Evolutionary conservation across 2,797 vertebrate genomes (phyloP).

Genomic region (Ctenosaura bakeri): DNA sequence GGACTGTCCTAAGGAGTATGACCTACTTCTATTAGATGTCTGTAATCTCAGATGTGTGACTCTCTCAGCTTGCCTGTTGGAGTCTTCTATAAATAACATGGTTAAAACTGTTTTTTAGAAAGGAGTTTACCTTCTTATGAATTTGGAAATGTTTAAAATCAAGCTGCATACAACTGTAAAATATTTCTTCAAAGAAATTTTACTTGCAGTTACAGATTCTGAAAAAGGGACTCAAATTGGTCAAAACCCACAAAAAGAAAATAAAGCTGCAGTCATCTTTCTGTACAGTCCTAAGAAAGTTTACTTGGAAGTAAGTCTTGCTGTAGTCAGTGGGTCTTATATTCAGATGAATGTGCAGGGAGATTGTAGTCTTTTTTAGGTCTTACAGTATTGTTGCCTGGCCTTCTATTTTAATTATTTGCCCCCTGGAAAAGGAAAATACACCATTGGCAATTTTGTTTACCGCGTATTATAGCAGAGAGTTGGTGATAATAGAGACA

Average conservation of each 20-base stretch:
- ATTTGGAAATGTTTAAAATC: not conserved
- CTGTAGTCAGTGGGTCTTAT: not conserved
- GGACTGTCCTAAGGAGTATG: not conserved
- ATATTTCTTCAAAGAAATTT: not conserved
- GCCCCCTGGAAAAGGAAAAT: not conserved
- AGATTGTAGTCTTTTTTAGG: not conserved
- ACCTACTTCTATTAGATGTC: not conserved
- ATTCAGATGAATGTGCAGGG: not conserved
- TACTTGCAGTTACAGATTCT: not conserved
- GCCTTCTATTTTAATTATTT: not conserved
- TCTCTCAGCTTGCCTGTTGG: not conserved
- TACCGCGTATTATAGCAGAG: not conserved
- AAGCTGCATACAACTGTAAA: not conserved
- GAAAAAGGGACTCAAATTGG: not conserved
- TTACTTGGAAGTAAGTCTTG: not conserved
- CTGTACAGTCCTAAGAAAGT: not conserved
- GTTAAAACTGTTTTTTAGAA: not conserved
- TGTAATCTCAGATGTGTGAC: constrained; percentile 2
- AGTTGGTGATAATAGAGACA: not conserved
- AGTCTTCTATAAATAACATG: not conserved
- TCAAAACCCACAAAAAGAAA: not conserved
- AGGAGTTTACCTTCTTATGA: not conserved
- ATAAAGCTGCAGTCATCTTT: not conserved
- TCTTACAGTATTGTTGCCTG: not conserved
- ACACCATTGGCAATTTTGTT: not conserved